These are phyloP conservation scores for Gulo gulo DNA, from an alignment of 2,113 vertebrate species.

Conservation along the genomic window DNA sequence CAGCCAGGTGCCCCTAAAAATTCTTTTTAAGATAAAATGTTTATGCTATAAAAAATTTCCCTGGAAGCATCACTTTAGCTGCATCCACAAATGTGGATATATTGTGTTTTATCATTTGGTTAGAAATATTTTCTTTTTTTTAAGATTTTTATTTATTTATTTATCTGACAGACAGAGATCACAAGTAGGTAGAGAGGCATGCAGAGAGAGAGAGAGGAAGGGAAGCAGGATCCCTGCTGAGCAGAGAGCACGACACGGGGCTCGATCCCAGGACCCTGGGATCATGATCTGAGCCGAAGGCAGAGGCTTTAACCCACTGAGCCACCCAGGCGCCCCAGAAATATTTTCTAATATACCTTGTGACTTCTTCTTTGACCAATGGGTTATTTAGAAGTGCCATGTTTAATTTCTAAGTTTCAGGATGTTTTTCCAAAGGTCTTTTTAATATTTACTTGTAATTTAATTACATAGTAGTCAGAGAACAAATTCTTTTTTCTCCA, in stretches of 20 bases:
- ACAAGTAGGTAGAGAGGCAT: too few species aligned
- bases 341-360: not conserved
- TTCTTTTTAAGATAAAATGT: not conserved
- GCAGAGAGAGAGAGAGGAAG: too few species aligned
- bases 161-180: too few species aligned
- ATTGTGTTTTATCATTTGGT: not conserved
- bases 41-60: not conserved
- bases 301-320: too few species aligned
- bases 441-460: not conserved
- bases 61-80: not conserved
- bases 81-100: not conserved
- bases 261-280: too few species aligned
- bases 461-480: not conserved
- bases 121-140: not conserved
- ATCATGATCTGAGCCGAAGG: too few species aligned
- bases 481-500: not conserved
- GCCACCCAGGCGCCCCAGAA: not conserved
- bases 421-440: not conserved
- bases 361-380: not conserved
- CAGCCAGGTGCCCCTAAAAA: not conserved
- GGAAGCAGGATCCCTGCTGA: too few species aligned
- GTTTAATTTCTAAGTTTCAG: not conserved
- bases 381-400: not conserved
- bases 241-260: too few species aligned
- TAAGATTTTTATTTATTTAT: too few species aligned